Conservation (phyloP, 92 coral and sea anemone species). For the Epizoanthus rinbou region DNA sequence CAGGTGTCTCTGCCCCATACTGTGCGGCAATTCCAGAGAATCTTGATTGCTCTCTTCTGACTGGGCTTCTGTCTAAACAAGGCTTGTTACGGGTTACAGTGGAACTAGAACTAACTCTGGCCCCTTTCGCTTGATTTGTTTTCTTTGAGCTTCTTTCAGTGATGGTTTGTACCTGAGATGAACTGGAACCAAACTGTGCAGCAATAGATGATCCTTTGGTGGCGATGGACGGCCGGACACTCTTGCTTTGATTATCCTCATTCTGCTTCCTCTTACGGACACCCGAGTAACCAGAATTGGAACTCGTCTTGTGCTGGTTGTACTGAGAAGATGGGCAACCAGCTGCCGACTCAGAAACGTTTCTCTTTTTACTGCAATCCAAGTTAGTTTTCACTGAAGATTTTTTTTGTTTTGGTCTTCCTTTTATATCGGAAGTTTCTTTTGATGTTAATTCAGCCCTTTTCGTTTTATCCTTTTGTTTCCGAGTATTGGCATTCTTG, state of each 20-base stretch:
- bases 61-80: background rate
- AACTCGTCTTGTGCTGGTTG: background rate
- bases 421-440: background rate
- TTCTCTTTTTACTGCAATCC: background rate
- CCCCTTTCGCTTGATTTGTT: background rate
- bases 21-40: constrained; percentile 33
- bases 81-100: background rate
- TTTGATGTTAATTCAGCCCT: background rate
- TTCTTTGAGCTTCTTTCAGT: constrained; percentile 2
- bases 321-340: constrained; percentile 1
- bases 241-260: background rate
- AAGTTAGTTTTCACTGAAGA: background rate
- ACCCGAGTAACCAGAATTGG: background rate
- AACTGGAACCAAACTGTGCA: constrained; percentile 3
- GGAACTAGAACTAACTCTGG: background rate
- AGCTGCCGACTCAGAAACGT: background rate
- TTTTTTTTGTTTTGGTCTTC: background rate
- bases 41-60: background rate
- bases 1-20: background rate
- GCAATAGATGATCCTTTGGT: constrained; percentile 18
- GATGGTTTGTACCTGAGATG: background rate
- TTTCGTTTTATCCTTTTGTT: background rate
- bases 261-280: background rate
- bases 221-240: background rate
- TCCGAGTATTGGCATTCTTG: background rate